Base-by-base conservation (phyloP, 2,113 vertebrate genomes). In the Parus major region DNA sequence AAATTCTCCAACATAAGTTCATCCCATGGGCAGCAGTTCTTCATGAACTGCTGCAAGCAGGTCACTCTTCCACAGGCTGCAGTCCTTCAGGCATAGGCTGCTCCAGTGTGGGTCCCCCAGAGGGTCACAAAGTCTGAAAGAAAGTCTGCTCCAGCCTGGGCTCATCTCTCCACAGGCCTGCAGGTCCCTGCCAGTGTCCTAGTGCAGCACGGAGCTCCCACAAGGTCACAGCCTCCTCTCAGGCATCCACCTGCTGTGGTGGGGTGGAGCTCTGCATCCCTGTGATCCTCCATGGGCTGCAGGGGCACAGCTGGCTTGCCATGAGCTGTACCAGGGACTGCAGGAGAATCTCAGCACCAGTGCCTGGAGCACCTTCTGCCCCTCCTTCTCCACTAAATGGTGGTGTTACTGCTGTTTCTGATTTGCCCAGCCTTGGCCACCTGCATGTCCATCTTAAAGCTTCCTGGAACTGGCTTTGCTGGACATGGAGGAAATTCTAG, bases 301-400 rank as follows among this genome's bases (percentile, higher is more conserved):
- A 71, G 39, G 10, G 16, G 15, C 6, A 2, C 21, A 25, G 31
- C 21, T 61, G 25, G 16, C 2, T 71, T 10, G 1, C 11, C 33
- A 6, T 5, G 10, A 21, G 8, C 66, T 82, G 15, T 31, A 25
- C 25, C 36, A 31, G 0, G 0, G 36, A 7, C 8, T 71, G 13
- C 47, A 27, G 7, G 22, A 33, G 5, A 33, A 9, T 21, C 21
- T 46, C 36, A 50, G 36, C 29, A 42, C 21, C 8, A 15, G 35
- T 2, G 5, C 24, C 16, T 44, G 36, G 36, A 52, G 33, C 36
- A 20, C 9, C 4, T 52, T 8, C 20, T 50, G 2, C 6, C 4
- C 7, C 15, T 52, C 29, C 24, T 49, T 41, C 24, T 70, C 25
- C 36, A 24, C 46, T 35, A 29, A 49, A 11, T 8, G 11, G 27